Base-by-base conservation (phyloP, 2,113 vertebrate species). In the Hypanus sabinus region DNA sequence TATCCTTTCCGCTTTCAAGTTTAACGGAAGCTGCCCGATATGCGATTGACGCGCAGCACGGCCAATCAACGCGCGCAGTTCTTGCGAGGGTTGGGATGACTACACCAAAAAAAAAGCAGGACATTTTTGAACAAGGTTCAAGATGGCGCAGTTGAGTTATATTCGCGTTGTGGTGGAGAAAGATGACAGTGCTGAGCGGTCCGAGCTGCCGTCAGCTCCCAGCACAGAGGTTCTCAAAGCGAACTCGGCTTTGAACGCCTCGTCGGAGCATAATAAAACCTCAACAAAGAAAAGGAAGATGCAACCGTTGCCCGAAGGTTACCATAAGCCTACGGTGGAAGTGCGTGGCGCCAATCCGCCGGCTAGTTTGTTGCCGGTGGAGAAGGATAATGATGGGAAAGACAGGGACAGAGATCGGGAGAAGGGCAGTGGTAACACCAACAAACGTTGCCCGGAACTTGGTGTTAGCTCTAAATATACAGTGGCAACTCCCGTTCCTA, bases 71-170 rank as follows among this genome's bases (percentile, higher is more conserved):
- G 12, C n/a, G 14, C 30, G 30, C 30, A 60, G 14, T 20, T 5
- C 46, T 3, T 20, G 85, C 30, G 33, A 60, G 5, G 5, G 2
- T 33, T 65, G 0, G 60, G 60, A n/a, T 90, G 85, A n/a, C 60
- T 33, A 14, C 90, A n/a, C 90, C 62, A 70, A 33, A 16, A 46
- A 46, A n/a, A 46, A 71, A 70, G 62, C 88, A 71, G 68, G 38
- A 46, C 33, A 70, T 71, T 93, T 73, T 36, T 38, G 90, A 68
- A 68, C 11, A 36, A 46, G 90, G 90, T 93, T 73, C 68, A 93
- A 93, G 36, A 93, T 93, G 90, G 90, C 90, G 90, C 90, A 93
- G 90, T 46, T 93, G 65, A 93, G 90, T 93, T 93, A 93, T 27
- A 68, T 93, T 6, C 90, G 90, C 36, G 90, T 93, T 33, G 90